A percentile compares a stretch with the other conserved stretches of the same genome.
phyloP scores from a whole-genome alignment of 2,888 invertebrate genomes.

The Endotricha flammealis region DNA sequence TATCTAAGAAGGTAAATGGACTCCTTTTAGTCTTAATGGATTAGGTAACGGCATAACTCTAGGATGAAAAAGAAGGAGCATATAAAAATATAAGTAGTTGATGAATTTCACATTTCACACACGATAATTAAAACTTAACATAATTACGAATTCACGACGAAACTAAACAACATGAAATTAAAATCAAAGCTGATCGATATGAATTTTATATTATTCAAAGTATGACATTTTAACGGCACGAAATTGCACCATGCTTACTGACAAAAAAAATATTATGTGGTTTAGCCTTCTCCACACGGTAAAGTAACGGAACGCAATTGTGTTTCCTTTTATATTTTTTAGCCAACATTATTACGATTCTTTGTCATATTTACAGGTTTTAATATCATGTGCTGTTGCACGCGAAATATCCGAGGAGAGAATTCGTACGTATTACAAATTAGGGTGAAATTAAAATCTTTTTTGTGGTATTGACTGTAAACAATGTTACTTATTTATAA shows the following conservation, averaged over 20 bases:
- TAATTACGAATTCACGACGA: not conserved
- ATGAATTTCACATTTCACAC: too few relatives aligned
- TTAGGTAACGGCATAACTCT: too few relatives aligned
- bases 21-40: too few relatives aligned
- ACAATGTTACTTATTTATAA: too few relatives aligned
- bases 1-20: too few relatives aligned
- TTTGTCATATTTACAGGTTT: conserved; percentile 23
- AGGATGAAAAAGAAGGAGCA: too few relatives aligned
- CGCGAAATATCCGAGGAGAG: conserved; percentile 29
- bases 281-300: conserved; percentile 34
- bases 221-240: conserved; percentile 13
- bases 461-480: too few relatives aligned
- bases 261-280: conserved; percentile 17
- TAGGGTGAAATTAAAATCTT: too few relatives aligned
- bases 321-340: not conserved
- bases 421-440: conserved; percentile 30
- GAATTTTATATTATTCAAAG: conserved; percentile 14
- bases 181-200: conserved; percentile 44
- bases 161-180: conserved; percentile 30
- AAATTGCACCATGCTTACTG: conserved; percentile 8
- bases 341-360: not conserved
- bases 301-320: conserved; percentile 19
- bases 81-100: too few relatives aligned
- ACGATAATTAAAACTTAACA: too few relatives aligned
- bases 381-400: conserved; percentile 24